phyloP scores from a whole-genome alignment of 2,113 vertebrate species.

The Glareola pratincola region DNA sequence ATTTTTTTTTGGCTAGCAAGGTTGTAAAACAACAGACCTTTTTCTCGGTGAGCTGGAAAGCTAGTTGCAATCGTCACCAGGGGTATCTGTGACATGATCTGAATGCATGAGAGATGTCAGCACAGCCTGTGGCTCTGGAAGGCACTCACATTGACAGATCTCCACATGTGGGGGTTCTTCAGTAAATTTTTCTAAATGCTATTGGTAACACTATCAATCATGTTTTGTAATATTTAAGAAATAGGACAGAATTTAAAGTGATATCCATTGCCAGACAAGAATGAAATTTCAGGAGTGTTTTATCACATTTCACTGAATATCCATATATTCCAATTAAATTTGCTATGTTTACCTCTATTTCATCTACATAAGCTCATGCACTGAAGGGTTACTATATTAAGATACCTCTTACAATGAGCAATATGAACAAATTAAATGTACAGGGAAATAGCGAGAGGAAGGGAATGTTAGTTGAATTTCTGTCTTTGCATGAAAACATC shows the following conservation, averaged over 20 bases:
- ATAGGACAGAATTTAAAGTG: neutral
- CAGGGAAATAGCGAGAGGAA: neutral
- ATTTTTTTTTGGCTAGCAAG: neutral
- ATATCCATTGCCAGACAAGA: neutral
- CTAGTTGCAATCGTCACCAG: neutral
- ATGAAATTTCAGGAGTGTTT: neutral
- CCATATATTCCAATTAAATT: neutral
- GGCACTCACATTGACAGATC: fast-evolving
- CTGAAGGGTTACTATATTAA: neutral
- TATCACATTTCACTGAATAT: neutral
- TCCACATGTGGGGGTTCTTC: neutral
- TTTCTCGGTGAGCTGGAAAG: neutral
- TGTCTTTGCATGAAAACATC: neutral
- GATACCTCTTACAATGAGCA: neutral
- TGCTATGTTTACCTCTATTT: neutral
- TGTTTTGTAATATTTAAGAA: neutral
- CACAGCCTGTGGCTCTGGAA: neutral
- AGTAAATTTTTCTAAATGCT: neutral
- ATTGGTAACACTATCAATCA: neutral
- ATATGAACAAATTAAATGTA: neutral
- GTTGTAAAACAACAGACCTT: neutral
- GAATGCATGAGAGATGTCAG: neutral
- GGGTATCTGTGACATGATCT: neutral
- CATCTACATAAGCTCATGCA: neutral
- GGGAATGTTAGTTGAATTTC: neutral